Evolutionary conservation across 2,888 invertebrate genomes (phyloP).

Genomic region (Perizoma flavofasciatum): DNA sequence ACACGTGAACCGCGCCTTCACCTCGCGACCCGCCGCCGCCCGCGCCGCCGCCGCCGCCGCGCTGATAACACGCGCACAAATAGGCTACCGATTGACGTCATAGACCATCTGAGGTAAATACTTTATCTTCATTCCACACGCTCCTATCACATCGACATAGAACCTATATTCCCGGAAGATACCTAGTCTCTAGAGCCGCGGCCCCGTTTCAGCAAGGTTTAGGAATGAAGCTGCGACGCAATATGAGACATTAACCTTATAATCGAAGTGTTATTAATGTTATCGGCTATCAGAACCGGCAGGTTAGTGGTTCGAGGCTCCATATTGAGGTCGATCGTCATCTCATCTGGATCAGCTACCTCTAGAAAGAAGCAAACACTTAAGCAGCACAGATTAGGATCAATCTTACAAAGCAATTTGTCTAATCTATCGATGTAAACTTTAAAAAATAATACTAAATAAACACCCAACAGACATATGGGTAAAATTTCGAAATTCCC

Average conservation of each 20-base stretch:
- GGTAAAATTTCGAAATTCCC: too few relatives aligned
- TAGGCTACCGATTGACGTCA: constrained; percentile 79
- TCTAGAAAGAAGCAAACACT: too few relatives aligned
- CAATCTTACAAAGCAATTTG: too few relatives aligned
- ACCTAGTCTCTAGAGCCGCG: constrained; percentile 45
- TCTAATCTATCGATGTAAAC: too few relatives aligned
- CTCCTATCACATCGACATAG: constrained; percentile 45
- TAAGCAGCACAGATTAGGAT: too few relatives aligned
- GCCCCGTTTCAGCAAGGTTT: constrained; percentile 66
- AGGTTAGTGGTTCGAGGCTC: constrained; percentile 40
- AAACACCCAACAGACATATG: too few relatives aligned
- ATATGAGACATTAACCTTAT: constrained; percentile 57
- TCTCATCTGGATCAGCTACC: constrained; percentile 18
- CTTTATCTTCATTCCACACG: constrained; percentile 33
- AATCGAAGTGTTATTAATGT: constrained; percentile 41
- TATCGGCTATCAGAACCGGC: constrained; percentile 42
- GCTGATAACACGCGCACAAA: constrained; percentile 63
- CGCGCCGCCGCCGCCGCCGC: constrained; percentile 72
- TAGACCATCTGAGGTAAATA: constrained; percentile 56
- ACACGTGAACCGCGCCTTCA: constrained; percentile 75
- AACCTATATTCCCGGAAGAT: constrained; percentile 39
- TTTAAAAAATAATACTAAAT: too few relatives aligned
- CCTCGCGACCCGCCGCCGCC: constrained; percentile 54
- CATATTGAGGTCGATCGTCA: constrained; percentile 26
- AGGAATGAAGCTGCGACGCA: constrained; percentile 66